phyloP scores from a whole-genome alignment of 2,113 vertebrate genomes.

The Oxyura jamaicensis region DNA sequence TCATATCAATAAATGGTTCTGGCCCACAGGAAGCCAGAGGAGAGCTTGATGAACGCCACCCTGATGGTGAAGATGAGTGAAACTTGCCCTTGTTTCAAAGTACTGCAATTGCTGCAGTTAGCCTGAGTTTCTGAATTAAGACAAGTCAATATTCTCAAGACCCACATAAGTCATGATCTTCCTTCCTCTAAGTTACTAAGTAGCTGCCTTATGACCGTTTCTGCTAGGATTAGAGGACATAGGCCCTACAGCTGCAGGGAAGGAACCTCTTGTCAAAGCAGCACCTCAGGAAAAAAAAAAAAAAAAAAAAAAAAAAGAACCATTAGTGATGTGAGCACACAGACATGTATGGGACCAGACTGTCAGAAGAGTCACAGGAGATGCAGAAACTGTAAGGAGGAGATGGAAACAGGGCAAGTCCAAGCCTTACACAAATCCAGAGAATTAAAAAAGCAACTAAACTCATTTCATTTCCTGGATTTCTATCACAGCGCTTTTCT shows the following conservation, averaged over 20 bases:
- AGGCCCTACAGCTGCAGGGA: neutral
- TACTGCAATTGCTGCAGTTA: neutral
- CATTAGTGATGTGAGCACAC: neutral
- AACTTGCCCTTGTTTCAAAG: neutral
- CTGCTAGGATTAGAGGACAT: neutral
- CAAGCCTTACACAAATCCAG: neutral
- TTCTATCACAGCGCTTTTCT: neutral
- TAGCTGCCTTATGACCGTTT: neutral
- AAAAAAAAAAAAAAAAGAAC: neutral
- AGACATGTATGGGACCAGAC: neutral
- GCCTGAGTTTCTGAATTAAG: neutral
- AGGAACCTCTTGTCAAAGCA: neutral
- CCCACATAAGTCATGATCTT: neutral
- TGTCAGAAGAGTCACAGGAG: neutral
- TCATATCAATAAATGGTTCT: neutral
- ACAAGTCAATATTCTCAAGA: neutral
- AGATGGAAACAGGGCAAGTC: neutral
- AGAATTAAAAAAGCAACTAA: neutral
- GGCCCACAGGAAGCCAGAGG: neutral
- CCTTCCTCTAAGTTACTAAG: neutral
- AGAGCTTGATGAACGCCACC: neutral
- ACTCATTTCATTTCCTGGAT: neutral
- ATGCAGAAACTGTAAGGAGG: neutral
- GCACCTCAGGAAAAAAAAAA: neutral
- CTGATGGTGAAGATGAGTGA: neutral